Evolutionary conservation across 2,888 invertebrate genomes (phyloP).

Genomic region (Orthosia cruda): DNA sequence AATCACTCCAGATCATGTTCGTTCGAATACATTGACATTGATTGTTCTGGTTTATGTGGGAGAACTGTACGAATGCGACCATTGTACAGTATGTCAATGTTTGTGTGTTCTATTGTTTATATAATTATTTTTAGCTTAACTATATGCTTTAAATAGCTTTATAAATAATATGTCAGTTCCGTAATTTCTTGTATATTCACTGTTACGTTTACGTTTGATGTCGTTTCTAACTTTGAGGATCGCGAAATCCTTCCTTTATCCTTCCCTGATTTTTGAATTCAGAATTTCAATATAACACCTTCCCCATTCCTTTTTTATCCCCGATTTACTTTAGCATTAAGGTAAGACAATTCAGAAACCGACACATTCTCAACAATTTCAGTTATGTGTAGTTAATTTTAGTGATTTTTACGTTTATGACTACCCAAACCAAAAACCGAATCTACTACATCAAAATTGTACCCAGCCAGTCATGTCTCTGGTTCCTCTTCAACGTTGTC

Average conservation of each 20-base stretch:
- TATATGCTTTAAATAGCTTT: too few species aligned
- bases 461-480: not conserved
- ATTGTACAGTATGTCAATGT: conserved; percentile 15
- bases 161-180: too few species aligned
- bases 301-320: too few species aligned
- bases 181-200: not conserved
- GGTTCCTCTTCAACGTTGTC: conserved; percentile 15
- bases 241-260: not conserved
- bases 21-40: conserved; percentile 55
- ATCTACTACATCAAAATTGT: not conserved
- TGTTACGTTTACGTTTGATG: too few species aligned
- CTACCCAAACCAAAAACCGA: not conserved
- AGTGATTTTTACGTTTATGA: not conserved
- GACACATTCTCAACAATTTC: too few species aligned
- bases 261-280: not conserved
- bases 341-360: too few species aligned
- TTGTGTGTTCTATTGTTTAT: conserved; percentile 16
- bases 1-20: conserved; percentile 52
- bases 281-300: too few species aligned
- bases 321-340: too few species aligned
- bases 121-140: not conserved
- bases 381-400: too few species aligned
- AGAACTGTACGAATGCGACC: conserved; percentile 25
- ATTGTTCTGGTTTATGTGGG: conserved; percentile 60
- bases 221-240: too few species aligned